Percentiles rank a stretch among this genome's conserved stretches.
phyloP scores from a whole-genome alignment of 2,888 invertebrate genomes.

The Hirudinaria manillensis region DNA sequence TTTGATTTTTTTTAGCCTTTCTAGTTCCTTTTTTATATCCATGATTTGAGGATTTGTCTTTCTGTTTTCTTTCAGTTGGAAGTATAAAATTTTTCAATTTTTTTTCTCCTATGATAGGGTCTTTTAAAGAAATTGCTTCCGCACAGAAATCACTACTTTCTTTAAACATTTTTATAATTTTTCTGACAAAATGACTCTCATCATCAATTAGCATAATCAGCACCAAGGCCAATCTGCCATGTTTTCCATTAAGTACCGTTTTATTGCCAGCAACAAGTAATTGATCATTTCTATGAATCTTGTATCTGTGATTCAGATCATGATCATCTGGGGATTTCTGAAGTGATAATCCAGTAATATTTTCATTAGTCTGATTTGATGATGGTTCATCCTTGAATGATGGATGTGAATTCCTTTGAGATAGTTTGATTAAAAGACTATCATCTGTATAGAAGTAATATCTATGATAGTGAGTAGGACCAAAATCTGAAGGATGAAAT shows the following conservation, averaged over 20 bases:
- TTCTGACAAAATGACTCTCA: conserved; percentile 1
- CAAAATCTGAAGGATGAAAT: conserved; percentile 1
- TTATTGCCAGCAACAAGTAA: conserved; percentile 2
- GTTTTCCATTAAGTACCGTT: not conserved
- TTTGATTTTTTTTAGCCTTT: not conserved
- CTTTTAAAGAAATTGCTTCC: not conserved
- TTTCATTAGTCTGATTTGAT: not conserved
- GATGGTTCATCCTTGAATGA: not conserved
- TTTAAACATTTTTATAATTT: conserved; percentile 3
- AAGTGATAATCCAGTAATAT: not conserved
- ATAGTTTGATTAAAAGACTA: not conserved
- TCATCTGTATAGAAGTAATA: conserved; percentile 7
- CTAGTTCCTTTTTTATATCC: not conserved
- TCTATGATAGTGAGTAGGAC: not conserved
- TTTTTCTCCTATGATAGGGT: not conserved
- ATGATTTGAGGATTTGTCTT: not conserved
- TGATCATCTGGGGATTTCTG: not conserved
- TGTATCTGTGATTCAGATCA: not conserved
- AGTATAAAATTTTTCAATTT: not conserved
- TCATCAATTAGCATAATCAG: not conserved
- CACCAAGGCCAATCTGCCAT: not conserved
- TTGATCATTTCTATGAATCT: conserved; percentile 9
- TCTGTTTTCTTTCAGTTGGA: not conserved
- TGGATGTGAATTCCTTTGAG: not conserved
- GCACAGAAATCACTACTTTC: not conserved